Evolutionary conservation across 2,888 invertebrate genomes (phyloP).

Genomic region (Octonoba sinensis): DNA sequence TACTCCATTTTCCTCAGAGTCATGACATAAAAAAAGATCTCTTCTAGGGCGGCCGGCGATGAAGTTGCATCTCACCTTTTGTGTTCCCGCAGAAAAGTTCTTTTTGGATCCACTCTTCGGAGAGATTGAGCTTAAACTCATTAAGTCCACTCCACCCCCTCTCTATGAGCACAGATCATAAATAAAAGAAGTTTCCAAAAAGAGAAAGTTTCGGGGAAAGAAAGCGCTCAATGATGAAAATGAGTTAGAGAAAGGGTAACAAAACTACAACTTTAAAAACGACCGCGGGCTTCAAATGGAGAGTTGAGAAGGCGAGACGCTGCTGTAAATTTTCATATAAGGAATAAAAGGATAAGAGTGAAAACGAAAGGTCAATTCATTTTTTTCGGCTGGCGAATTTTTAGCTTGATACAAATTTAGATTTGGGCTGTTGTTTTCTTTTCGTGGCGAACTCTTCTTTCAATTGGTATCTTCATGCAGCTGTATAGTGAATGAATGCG

Average conservation of each 20-base stretch:
- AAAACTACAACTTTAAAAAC: constrained; percentile 31
- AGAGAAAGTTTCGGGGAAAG: constrained; percentile 14
- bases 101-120: background rate
- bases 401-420: too few species aligned
- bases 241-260: constrained; percentile 23
- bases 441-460: too few species aligned
- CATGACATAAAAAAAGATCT: constrained; percentile 22
- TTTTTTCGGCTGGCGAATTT: too few species aligned
- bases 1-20: constrained; percentile 21
- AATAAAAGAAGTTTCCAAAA: constrained; percentile 36
- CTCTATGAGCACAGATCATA: constrained; percentile 17
- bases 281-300: background rate
- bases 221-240: constrained; percentile 20
- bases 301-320: background rate
- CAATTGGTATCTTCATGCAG: too few species aligned
- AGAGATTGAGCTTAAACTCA: constrained; percentile 23
- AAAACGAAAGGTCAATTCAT: too few species aligned
- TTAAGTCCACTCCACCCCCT: constrained; percentile 21
- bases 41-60: constrained; percentile 21
- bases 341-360: too few species aligned
- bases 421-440: too few species aligned
- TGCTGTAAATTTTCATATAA: too few species aligned
- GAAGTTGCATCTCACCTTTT: constrained; percentile 35
- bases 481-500: too few species aligned
- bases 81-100: constrained; percentile 17